Conservation (phyloP, 2,113 vertebrate genomes). For the Oxyura jamaicensis region DNA sequence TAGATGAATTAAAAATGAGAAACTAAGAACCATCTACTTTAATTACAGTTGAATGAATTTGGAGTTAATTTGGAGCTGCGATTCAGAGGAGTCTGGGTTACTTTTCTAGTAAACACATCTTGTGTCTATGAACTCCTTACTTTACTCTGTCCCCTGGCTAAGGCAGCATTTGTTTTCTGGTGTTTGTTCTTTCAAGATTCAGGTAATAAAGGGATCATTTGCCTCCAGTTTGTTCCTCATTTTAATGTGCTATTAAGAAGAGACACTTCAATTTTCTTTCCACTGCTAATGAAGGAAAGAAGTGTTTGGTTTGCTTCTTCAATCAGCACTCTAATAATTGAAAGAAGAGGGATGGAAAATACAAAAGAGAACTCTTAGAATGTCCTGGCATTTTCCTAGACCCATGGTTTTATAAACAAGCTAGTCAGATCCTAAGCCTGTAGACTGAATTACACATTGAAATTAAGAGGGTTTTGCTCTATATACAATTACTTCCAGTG, state of each 20-base stretch:
- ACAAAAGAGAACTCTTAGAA: not conserved
- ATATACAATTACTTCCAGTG: not conserved
- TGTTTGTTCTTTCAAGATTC: not conserved
- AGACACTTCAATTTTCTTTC: constrained; percentile 2
- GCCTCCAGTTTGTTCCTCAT: not conserved
- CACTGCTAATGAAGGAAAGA: not conserved
- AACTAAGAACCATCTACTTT: not conserved
- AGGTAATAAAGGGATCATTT: not conserved
- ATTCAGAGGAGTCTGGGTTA: not conserved
- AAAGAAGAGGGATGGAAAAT: not conserved
- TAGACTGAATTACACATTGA: not conserved
- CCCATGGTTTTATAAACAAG: not conserved
- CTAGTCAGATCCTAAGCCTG: not conserved
- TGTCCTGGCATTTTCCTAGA: not conserved
- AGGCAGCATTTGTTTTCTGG: not conserved
- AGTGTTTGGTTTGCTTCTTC: not conserved
- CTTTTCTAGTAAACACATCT: not conserved
- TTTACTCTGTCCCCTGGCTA: not conserved
- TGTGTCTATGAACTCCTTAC: not conserved
- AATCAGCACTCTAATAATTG: not conserved
- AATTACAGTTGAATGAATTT: not conserved
- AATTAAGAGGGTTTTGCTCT: not conserved
- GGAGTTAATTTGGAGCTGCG: not conserved
- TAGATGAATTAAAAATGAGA: not conserved
- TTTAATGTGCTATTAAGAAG: not conserved